A percentile compares a stretch with the other conserved stretches of the same genome.
phyloP scores from a whole-genome alignment of 2,113 vertebrate species.

The Erpornis zantholeuca region DNA sequence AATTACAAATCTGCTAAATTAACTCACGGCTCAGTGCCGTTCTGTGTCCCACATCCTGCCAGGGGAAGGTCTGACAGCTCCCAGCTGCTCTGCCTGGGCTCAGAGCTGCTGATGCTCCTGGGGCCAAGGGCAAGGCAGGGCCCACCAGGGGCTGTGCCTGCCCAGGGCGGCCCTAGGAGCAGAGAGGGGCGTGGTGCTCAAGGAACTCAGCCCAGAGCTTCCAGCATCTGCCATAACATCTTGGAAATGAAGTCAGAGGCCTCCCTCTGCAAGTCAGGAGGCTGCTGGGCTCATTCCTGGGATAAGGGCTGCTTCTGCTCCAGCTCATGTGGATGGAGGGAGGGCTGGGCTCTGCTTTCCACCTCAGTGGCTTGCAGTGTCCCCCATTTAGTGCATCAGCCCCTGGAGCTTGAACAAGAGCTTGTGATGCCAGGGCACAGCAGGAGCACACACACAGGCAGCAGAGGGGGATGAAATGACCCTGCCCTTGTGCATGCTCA shows the following conservation, averaged over 20 bases:
- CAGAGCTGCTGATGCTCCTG: background rate
- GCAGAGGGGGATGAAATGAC: background rate
- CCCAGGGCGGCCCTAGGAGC: fast-evolving
- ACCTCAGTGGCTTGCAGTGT: background rate
- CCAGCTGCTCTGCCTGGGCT: background rate
- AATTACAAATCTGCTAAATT: background rate
- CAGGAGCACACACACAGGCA: background rate
- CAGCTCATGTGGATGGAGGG: fast-evolving
- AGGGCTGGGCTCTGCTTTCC: background rate
- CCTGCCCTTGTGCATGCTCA: fast-evolving
- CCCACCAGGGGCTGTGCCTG: background rate
- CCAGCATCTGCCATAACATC: background rate
- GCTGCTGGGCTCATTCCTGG: background rate
- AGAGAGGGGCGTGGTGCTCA: background rate
- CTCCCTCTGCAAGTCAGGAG: fast-evolving
- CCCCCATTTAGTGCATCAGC: background rate
- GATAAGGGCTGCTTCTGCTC: background rate
- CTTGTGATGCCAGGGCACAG: fast-evolving
- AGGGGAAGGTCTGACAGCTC: background rate
- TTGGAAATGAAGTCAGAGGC: background rate
- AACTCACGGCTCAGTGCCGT: fast-evolving
- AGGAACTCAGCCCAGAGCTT: background rate
- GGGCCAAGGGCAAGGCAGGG: background rate
- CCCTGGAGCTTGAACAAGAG: background rate
- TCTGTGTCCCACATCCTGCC: background rate